Base-by-base conservation (phyloP, 1,140 invertebrate species). In the Caerostris extrusa region DNA sequence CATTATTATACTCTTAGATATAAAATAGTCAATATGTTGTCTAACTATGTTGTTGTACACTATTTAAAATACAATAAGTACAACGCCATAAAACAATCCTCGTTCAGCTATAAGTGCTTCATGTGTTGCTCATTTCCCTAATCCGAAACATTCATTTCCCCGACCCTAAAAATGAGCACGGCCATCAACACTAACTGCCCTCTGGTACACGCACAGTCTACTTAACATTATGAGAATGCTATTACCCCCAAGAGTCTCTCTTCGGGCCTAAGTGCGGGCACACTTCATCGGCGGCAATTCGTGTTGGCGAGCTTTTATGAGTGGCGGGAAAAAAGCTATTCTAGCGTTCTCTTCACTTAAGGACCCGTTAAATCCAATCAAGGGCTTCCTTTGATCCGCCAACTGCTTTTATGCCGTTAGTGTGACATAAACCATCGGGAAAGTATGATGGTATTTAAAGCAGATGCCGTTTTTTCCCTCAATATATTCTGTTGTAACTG, bases 321-420 rank as follows among this genome's bases (percentile, higher is more conserved):
- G 34, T 77, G 19, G 19, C 8, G 69, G 8, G 19, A 17, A 12
- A 58, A 58, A 19, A 19, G 82, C 17, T 19, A n/a, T 85, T 58
- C 57, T n/a, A 8, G 57, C 53, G 82, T 85, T 56, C 14, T 58
- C 6, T 17, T 7, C 55, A 57, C 82, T 85, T 56, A 85, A 85
- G 57, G 82, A 58, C 82, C 82, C 82, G 82, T 85, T 85, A 85
- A 85, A 85, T 85, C 82, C 82, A 85, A 85, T 85, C 82, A 85
- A 85, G 82, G 2, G 57, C 57, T 56, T 56, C 19, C 53, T 58
- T 56, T 85, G 82, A 85, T n/a, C 55, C 82, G 14, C 55, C 57
- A 85, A 85, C 14, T 58, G 53, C 53, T 85, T 85, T 85, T 85
- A 85, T 58, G 57, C 82, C 55, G 7, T 57, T 57, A 19, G 19